Evolutionary conservation across 2,888 invertebrate genomes (phyloP).

Genomic region (Dyspetes luteomarginatus): DNA sequence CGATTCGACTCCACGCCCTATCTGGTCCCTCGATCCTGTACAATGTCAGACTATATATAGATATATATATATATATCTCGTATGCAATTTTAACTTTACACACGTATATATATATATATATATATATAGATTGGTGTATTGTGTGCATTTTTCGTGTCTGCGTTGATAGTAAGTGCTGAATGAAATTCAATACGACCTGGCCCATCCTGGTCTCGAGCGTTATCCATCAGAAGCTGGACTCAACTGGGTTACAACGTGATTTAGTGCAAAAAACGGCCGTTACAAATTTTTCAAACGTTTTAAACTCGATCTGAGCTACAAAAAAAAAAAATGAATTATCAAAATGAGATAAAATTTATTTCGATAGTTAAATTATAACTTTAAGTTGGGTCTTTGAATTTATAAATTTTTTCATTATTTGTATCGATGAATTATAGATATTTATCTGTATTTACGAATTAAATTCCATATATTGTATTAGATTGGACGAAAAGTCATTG

Average conservation of each 20-base stretch:
- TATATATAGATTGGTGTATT: not conserved
- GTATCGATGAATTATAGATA: too few species aligned
- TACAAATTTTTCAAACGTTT: not conserved
- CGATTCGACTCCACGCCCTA: slow-evolving; percentile 39
- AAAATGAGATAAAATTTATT: too few species aligned
- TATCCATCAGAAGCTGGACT: not conserved
- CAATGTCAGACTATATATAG: not conserved
- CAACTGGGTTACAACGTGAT: not conserved
- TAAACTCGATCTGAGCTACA: too few species aligned
- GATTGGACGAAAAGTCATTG: too few species aligned
- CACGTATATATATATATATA: not conserved
- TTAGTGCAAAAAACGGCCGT: not conserved
- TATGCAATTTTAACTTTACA: slow-evolving; percentile 22
- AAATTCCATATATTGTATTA: too few species aligned
- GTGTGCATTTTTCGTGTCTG: not conserved
- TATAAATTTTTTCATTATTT: too few species aligned
- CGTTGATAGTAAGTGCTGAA: slow-evolving; percentile 49
- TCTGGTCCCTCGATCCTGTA: not conserved
- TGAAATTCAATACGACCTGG: slow-evolving; percentile 74
- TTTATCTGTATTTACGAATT: too few species aligned
- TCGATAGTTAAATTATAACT: too few species aligned
- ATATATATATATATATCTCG: not conserved
- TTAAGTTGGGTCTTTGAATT: too few species aligned
- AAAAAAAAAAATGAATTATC: too few species aligned
- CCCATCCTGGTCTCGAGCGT: slow-evolving; percentile 71